Base-by-base conservation (phyloP, 2,113 vertebrate species). In the Brachirus orientalis region DNA sequence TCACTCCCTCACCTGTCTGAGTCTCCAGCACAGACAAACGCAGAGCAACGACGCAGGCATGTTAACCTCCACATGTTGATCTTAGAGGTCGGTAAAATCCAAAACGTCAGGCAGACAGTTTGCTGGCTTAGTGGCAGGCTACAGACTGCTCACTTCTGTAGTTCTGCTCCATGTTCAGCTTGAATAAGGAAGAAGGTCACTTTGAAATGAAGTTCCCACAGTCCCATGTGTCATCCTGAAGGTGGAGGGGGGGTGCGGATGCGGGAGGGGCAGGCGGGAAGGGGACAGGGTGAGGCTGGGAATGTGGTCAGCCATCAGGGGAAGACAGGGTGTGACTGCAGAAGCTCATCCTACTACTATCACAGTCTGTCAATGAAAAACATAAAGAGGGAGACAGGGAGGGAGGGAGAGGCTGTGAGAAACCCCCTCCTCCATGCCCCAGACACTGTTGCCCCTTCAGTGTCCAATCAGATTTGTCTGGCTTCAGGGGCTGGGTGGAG, bases 1-100 rank as follows among this genome's bases (percentile, higher is more conserved):
- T 90, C 88, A 90, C 88, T 63, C 1, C 33, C 86, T 90, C 88
- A 90, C 88, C 88, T 85, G 86, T 86, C 76, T 72, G 80, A 90
- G 79, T 79, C 62, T 71, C 72, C 64, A 38, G 76, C 60, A 83
- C 46, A 80, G 77, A 76, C 73, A 51, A 71, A 61, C 40, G 69
- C 72, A 71, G 37, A 71, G 45, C 36, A 55, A 74, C 69, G 53
- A 66, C n/a, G 40, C 60, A 65, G 58, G 55, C 85, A 86, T 86
- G 69, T 50, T 75, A 56, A 36, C 56, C 40, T 40, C n/a, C 8
- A 45, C 83, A 87, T 88, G 67, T 50, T 75, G 79, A 70, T 75
- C 33, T 65, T 11, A 60, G 52, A 54, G 46, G 60, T 40, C 4
- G 37, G 18, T 45, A 55, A 58, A 86, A 67, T 68, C 71, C 79